phyloP scores from a whole-genome alignment of 2,113 vertebrate species.

The Mustelus asterias region DNA sequence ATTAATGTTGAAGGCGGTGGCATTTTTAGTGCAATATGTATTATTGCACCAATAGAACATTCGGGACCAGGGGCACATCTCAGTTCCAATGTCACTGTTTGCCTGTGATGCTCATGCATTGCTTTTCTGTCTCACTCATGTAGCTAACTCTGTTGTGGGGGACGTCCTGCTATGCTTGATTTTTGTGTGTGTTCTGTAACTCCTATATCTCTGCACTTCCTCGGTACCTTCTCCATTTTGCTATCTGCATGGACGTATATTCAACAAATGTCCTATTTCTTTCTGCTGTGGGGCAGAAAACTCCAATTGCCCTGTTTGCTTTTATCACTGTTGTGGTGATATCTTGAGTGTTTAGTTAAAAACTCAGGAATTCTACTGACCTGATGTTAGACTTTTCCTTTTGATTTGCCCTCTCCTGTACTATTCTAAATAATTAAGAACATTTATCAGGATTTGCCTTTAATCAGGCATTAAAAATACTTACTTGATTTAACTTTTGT shows the following conservation, averaged over 20 bases:
- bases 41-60: not conserved
- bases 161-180: not conserved
- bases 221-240: not conserved
- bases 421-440: not conserved
- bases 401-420: not conserved
- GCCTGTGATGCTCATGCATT: not conserved
- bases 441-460: not conserved
- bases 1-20: not conserved
- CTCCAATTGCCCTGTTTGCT: not conserved
- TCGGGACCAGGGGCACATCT: not conserved
- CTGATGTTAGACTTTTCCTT: not conserved
- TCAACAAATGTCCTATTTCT: not conserved
- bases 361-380: not conserved
- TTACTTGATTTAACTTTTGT: not conserved
- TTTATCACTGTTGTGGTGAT: not conserved
- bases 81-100: not conserved
- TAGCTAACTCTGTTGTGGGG: not conserved
- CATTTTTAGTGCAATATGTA: not conserved
- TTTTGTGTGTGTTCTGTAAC: not conserved
- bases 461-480: not conserved
- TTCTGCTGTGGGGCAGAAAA: not conserved
- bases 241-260: not conserved
- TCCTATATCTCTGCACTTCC: not conserved
- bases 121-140: not conserved
- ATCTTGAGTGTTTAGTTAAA: not conserved